Percentiles rank a stretch among this genome's conserved stretches.
Conservation (phyloP, 2,888 invertebrate species). For the Latheticus oryzae region DNA sequence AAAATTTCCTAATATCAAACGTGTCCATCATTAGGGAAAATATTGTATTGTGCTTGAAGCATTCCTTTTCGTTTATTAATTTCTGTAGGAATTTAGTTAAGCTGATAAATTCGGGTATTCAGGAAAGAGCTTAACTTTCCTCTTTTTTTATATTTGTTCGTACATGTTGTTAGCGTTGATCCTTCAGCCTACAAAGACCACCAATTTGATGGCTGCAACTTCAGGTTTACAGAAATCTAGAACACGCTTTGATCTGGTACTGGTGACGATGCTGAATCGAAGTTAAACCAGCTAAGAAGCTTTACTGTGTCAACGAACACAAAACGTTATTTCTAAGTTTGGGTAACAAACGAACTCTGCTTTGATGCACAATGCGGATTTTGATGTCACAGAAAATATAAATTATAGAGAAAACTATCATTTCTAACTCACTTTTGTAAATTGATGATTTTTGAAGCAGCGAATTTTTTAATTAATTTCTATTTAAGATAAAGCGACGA, state of each 20-base stretch:
- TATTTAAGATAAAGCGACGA: too few relatives aligned
- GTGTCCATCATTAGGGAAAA: conserved; percentile 30
- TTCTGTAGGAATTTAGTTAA: conserved; percentile 15
- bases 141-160: conserved; percentile 17
- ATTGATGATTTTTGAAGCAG: too few relatives aligned
- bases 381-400: too few relatives aligned
- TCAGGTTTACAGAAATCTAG: conserved; percentile 45
- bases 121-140: conserved; percentile 22
- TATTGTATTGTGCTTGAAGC: conserved; percentile 12
- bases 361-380: conserved; percentile 31
- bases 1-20: too few relatives aligned
- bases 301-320: conserved; percentile 46
- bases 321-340: conserved; percentile 44
- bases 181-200: conserved; percentile 38
- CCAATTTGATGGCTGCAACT: conserved; percentile 47
- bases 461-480: too few relatives aligned
- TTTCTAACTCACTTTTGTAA: too few relatives aligned
- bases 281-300: conserved; percentile 46
- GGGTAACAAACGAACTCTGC: conserved; percentile 24
- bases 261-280: conserved; percentile 45
- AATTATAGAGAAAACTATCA: too few relatives aligned
- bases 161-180: conserved; percentile 41
- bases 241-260: conserved; percentile 45
- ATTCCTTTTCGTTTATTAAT: conserved; percentile 1
- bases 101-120: conserved; percentile 19